Conservation (phyloP, 2,888 invertebrate genomes). For the Callyntrura guangdongensis region DNA sequence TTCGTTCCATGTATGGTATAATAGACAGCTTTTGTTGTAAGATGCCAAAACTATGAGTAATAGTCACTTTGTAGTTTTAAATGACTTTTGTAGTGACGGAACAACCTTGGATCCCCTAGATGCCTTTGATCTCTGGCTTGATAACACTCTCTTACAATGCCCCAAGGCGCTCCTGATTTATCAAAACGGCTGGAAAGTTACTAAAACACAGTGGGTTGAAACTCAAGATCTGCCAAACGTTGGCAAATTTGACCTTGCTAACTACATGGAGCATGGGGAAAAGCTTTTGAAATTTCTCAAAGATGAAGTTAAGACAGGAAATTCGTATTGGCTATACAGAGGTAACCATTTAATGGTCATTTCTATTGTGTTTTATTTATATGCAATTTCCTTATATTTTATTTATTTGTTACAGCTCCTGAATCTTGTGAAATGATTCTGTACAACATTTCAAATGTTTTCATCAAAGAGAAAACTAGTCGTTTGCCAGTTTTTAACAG, state of each 20-base stretch:
- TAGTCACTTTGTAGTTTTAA: no score
- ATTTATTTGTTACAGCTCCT: conserved; percentile 34
- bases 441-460: conserved; percentile 66
- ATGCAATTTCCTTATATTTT: background rate
- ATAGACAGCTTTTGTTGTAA: no score
- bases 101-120: background rate
- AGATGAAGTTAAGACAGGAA: conserved; percentile 38
- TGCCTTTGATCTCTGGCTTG: conserved; percentile 67
- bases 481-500: conserved; percentile 29
- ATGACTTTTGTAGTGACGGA: background rate
- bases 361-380: background rate
- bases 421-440: conserved; percentile 39
- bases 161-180: conserved; percentile 5
- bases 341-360: conserved; percentile 40
- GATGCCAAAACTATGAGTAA: no score
- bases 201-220: conserved; percentile 41
- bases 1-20: conserved; percentile 57
- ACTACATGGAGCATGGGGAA: conserved; percentile 2
- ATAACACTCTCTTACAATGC: conserved; percentile 53
- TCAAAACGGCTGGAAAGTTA: conserved; percentile 32
- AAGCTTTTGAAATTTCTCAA: conserved; percentile 12
- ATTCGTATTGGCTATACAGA: conserved; percentile 72
- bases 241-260: conserved; percentile 29
- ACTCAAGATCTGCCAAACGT: conserved; percentile 45
- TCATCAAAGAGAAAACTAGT: background rate